Percentiles rank a stretch among this genome's conserved stretches.
These are phyloP conservation scores for Oscheius onirici DNA, from an alignment of 2,888 invertebrate species.

Conservation along the genomic window DNA sequence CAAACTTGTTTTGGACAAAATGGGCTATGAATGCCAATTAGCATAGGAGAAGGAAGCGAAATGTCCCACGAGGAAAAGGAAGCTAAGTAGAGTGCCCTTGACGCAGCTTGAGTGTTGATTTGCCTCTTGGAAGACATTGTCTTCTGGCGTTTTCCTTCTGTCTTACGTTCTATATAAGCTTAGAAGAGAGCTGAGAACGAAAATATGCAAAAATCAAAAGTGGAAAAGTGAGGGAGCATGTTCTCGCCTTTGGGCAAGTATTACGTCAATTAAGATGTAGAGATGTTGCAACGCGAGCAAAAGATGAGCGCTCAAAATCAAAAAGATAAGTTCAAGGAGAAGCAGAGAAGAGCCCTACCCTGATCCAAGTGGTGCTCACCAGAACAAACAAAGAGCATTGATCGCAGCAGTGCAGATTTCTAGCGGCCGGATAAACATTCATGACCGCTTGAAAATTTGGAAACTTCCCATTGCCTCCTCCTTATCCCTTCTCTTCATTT, in stretches of 20 bases:
- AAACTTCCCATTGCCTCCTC: background rate
- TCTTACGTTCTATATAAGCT: too few species aligned
- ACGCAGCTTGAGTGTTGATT: slow-evolving; percentile 26
- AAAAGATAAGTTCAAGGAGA: background rate
- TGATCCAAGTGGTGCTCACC: slow-evolving; percentile 33
- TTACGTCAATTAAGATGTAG: too few species aligned
- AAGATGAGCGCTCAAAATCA: too few species aligned
- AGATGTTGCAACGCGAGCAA: too few species aligned
- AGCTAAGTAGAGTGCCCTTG: slow-evolving; percentile 22
- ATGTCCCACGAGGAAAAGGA: slow-evolving; percentile 8
- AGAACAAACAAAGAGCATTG: slow-evolving; percentile 33
- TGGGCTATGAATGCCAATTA: slow-evolving; percentile 17
- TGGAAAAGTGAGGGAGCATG: too few species aligned
- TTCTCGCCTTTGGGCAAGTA: too few species aligned
- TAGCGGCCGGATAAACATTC: slow-evolving; percentile 24
- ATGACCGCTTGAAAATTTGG: slow-evolving; percentile 19
- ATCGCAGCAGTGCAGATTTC: slow-evolving; percentile 33
- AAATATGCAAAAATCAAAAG: too few species aligned
- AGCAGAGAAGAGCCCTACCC: slow-evolving; percentile 16
- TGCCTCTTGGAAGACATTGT: slow-evolving; percentile 7
- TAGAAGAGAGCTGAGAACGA: too few species aligned
- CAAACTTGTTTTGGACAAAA: background rate
- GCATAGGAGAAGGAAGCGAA: slow-evolving; percentile 1
- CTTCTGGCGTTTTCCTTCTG: background rate
- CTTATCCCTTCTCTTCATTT: background rate